Evolutionary conservation across 2,888 invertebrate species (phyloP), one percentile per base, ranked within the genome.

Genomic region (Camponotus fellah): DNA sequence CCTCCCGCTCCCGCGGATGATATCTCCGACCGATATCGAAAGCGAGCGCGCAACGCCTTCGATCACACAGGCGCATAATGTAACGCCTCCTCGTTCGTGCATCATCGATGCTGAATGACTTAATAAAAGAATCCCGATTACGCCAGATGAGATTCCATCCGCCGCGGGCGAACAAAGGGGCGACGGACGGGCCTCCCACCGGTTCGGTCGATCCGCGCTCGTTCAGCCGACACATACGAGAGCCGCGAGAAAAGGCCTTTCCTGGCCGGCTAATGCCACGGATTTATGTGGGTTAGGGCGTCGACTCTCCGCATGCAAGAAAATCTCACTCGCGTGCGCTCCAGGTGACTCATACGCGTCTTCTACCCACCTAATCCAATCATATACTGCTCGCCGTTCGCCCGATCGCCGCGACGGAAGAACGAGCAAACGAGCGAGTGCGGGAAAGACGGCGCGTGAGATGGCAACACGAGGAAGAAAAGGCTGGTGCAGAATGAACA

Each of bases 211-310:
- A 12, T 32, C 49, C 62, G 69, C 65, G 53, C 56, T 64, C 60
- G 46, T 81, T 81, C 26, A 60, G 66, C 71, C 72, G 66, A 62
- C 79, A 77, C 26, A 40, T 49, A 58, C 43, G 72, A 86, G 82
- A 77, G 34, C 46, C 82, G 88, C 87, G 88, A 90, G 90, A 91
- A 91, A 91, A 90, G 90, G 83, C 89, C 90, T 90, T 90, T 91
- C 90, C 89, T 86, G 91, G 86, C 87, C 77, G 69, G 82, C 90
- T 91, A 92, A 91, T 91, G 92, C 90, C 90, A 89, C 87, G 88
- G 91, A 92, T 92, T 92, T 92, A 92, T 92, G 92, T 92, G 92
- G 92, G 92, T 92, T 92, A 92, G 92, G 92, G 92, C 92, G 92
- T 92, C 92, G 92, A 92, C 92, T 91, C 88, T 76, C 82, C 82